Conservation (phyloP, 2,888 invertebrate genomes). For the Macrophya alboannulata region DNA sequence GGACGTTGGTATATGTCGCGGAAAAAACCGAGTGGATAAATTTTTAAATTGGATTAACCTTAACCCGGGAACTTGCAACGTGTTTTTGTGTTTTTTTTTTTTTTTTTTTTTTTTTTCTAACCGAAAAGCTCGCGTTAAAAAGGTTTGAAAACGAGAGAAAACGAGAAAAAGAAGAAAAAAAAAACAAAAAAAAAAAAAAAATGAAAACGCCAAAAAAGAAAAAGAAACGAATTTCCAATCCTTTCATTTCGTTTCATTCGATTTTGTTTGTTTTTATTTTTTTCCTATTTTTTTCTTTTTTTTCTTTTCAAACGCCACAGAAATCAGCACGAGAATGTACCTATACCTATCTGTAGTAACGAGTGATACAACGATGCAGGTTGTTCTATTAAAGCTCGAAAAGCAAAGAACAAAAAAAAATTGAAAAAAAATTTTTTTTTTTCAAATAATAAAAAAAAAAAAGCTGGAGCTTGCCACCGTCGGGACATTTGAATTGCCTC, state of each 20-base stretch:
- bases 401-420: not conserved
- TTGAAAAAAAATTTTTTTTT: no score
- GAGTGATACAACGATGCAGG: not conserved
- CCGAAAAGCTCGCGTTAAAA: not conserved
- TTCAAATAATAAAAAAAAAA: not conserved
- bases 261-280: not conserved
- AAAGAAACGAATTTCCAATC: not conserved
- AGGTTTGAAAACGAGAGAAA: not conserved
- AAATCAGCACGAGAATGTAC: not conserved
- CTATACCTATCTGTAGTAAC: not conserved
- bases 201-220: not conserved
- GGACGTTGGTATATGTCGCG: no score
- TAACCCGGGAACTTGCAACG: not conserved
- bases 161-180: not conserved
- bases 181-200: not conserved
- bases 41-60: not conserved
- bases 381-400: not conserved
- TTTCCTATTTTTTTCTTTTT: not conserved
- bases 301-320: not conserved
- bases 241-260: not conserved
- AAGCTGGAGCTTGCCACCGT: not conserved
- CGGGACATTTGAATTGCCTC: slow-evolving; percentile 30
- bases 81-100: not conserved
- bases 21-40: not conserved
- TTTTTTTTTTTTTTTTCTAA: not conserved